A percentile compares a stretch with the other conserved stretches of the same genome.
phyloP scores from a whole-genome alignment of 1,140 invertebrate species.

The Sminthurinus signatus region DNA sequence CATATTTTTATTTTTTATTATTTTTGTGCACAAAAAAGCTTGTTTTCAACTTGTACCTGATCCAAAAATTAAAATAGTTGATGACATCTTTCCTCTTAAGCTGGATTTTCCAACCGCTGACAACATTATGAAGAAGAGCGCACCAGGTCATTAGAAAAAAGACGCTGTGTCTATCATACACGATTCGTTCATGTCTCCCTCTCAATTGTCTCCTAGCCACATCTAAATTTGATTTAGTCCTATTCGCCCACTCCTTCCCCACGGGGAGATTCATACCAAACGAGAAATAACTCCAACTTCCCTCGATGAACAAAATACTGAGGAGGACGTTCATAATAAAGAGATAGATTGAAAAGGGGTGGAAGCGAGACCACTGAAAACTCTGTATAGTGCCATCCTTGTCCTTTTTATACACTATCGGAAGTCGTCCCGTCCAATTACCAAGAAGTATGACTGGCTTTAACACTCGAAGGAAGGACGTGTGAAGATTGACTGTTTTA shows the following conservation, averaged over 20 bases:
- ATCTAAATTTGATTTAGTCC: neutral
- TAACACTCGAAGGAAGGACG: too few species aligned
- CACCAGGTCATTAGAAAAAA: constrained; percentile 14
- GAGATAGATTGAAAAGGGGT: neutral
- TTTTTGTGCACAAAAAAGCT: too few species aligned
- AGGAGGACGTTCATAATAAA: neutral
- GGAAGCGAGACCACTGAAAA: too few species aligned
- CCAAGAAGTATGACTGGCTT: too few species aligned
- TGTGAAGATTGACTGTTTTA: too few species aligned
- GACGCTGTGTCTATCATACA: constrained; percentile 15
- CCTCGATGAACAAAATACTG: neutral
- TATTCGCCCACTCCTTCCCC: neutral
- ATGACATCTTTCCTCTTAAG: constrained; percentile 7
- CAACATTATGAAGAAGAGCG: constrained; percentile 9
- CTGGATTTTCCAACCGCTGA: constrained; percentile 3
- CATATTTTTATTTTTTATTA: too few species aligned
- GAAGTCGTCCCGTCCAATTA: too few species aligned
- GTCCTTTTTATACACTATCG: too few species aligned
- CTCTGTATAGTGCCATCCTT: too few species aligned
- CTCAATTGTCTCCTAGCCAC: neutral
- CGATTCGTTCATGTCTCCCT: neutral
- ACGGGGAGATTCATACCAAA: neutral
- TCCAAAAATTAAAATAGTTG: constrained; percentile 27
- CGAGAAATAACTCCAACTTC: neutral
- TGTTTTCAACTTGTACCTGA: constrained; percentile 3